A percentile compares a stretch with the other conserved stretches of the same genome.
Conservation (phyloP, 2,888 invertebrate genomes). For the Epirrhoe tristata region DNA sequence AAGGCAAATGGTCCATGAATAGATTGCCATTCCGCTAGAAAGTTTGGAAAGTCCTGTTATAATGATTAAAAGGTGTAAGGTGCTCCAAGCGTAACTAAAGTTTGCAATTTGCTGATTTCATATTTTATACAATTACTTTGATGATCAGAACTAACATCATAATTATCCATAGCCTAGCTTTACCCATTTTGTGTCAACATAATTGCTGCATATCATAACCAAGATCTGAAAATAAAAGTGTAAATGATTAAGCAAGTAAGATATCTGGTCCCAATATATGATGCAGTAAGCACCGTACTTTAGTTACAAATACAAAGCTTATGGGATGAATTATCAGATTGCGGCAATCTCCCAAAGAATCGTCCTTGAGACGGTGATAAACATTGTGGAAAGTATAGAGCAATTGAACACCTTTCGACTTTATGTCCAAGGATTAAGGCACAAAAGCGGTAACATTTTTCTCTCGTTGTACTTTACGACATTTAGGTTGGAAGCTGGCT, state of each 20-base stretch:
- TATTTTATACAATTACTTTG: no score
- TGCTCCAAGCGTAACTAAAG: not conserved
- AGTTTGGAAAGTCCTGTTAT: constrained; percentile 1
- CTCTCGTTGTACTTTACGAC: constrained; percentile 42
- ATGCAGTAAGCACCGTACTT: not conserved
- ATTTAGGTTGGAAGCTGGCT: constrained; percentile 59
- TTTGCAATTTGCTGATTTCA: no score
- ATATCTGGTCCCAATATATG: not conserved
- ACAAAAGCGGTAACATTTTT: constrained; percentile 33
- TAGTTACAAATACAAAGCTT: constrained; percentile 18
- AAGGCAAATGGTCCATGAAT: constrained; percentile 25
- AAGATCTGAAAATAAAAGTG: no score
- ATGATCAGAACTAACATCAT: no score
- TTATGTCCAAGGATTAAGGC: constrained; percentile 40
- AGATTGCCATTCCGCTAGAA: constrained; percentile 21
- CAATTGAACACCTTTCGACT: constrained; percentile 31
- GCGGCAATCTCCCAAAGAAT: constrained; percentile 41
- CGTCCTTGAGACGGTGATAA: constrained; percentile 43
- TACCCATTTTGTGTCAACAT: not conserved
- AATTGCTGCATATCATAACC: not conserved
- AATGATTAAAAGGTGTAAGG: not conserved
- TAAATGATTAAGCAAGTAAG: not conserved
- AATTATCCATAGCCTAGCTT: no score
- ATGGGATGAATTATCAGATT: constrained; percentile 39
- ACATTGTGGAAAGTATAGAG: constrained; percentile 29